Base-by-base conservation (phyloP, 1,140 invertebrate genomes). In the Campoletis sonorensis region DNA sequence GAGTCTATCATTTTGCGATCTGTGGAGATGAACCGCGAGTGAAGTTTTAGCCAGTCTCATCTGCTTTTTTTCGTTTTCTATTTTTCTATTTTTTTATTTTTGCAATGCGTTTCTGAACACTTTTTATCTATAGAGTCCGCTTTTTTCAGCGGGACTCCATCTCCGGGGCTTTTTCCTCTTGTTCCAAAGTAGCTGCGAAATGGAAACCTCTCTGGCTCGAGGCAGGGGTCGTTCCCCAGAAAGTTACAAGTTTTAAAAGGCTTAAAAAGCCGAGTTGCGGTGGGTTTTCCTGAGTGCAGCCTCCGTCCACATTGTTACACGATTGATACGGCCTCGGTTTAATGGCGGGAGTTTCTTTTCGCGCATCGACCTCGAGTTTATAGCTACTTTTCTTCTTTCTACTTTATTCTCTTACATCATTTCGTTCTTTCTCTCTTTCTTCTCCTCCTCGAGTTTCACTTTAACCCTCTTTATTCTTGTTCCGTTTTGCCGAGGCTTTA, bases 191-290 rank as follows among this genome's bases (percentile, higher is more conserved):
- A 8, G 8, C 40, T 45, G 40, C 40, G 40, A 45, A 45, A 45
- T 45, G 40, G 40, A 45, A 45, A 45, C 40, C 40, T 45, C 40
- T 45, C 11, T 45, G 5, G 40, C 40, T 45, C 40, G 40, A 13
- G 11, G 40, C 8, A 8, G 8, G 40, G 40, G 40, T 45, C 40
- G 40, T 45, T 45, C 40, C 40, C 40, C 51, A 21, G 37, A 40
- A 72, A 72, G 37, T 75, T 75, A 75, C 72, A 75, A 75, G 72
- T 75, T 75, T 75, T 75, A 75, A 75, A 75, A 75, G 72, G 72
- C 72, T 75, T 75, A 75, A 75, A 75, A 75, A 75, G 72, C 72
- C 72, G 72, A 54, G 72, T 49, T 45, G n/a, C n/a, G 18, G 70
- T n/a, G 4, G n/a, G 21, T 49, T 23, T 54, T 40, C 72, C 49